phyloP scores from a whole-genome alignment of 2,888 invertebrate species.

The Stenoptilia bipunctidactyla region DNA sequence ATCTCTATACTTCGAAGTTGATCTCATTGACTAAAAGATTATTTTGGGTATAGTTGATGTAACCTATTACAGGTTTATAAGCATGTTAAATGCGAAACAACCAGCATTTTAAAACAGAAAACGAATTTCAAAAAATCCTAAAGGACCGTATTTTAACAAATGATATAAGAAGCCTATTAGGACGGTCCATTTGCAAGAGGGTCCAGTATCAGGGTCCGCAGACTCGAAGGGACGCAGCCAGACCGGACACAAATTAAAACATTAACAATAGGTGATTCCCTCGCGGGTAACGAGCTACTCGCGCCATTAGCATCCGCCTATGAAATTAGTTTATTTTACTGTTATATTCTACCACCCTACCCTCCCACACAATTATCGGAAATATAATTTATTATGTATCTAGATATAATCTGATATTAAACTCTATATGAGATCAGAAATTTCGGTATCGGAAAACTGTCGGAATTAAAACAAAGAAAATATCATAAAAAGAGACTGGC shows the following conservation, averaged over 20 bases:
- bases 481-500: constrained; percentile 46
- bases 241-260: constrained; percentile 56
- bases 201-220: constrained; percentile 12
- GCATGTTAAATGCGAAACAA: too few relatives aligned
- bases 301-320: constrained; percentile 53
- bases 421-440: neutral
- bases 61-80: too few relatives aligned
- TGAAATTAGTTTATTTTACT: constrained; percentile 58
- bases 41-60: too few relatives aligned
- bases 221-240: constrained; percentile 19
- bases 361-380: constrained; percentile 33
- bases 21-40: too few relatives aligned
- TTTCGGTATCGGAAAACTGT: constrained; percentile 5
- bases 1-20: too few relatives aligned
- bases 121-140: too few relatives aligned
- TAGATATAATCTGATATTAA: too few relatives aligned
- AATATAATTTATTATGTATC: constrained; percentile 26
- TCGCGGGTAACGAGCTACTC: constrained; percentile 51
- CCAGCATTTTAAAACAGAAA: too few relatives aligned
- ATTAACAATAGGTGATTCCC: constrained; percentile 64
- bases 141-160: too few relatives aligned
- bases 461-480: constrained; percentile 27
- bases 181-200: constrained; percentile 10
- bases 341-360: constrained; percentile 39
- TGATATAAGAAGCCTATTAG: too few relatives aligned